These are phyloP conservation scores for Sarcophaga bullata DNA, from an alignment of 1,140 invertebrate genomes.

Conservation along the genomic window DNA sequence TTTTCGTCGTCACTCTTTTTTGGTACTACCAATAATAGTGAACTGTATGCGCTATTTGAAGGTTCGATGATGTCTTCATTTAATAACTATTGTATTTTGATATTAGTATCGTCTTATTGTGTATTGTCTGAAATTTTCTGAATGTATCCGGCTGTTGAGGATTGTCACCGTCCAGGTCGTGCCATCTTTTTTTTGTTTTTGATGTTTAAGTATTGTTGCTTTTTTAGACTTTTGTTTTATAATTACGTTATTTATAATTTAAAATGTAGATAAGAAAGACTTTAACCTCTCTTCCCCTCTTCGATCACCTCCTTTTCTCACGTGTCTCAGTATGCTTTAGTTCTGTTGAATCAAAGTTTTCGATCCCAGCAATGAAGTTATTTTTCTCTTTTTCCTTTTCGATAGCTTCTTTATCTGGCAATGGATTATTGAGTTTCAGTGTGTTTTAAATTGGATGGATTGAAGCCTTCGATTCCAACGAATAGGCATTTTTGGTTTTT, in stretches of 20 bases:
- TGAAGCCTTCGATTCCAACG: constrained; percentile 86
- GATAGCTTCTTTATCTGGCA: constrained; percentile 93
- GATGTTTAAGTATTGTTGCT: neutral
- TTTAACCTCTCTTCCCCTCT: constrained; percentile 76
- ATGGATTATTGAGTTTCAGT: constrained; percentile 90
- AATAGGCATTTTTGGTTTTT: constrained; percentile 87
- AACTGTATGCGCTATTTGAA: too few species aligned
- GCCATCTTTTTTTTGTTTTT: neutral
- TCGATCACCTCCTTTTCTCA: constrained; percentile 86
- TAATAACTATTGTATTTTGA: too few species aligned
- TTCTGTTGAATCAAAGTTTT: constrained; percentile 85
- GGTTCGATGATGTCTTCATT: too few species aligned
- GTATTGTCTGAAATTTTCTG: too few species aligned
- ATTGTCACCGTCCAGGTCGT: constrained; percentile 8
- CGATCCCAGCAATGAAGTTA: constrained; percentile 86
- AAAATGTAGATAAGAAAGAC: neutral
- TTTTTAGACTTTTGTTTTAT: neutral
- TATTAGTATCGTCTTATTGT: too few species aligned
- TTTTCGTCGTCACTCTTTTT: too few species aligned
- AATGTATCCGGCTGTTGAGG: constrained; percentile 19
- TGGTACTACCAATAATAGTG: too few species aligned
- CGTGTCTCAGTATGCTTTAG: constrained; percentile 89
- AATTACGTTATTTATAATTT: too few species aligned
- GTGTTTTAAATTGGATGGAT: constrained; percentile 86
- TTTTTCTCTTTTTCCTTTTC: constrained; percentile 88